phyloP scores from a whole-genome alignment of 2,113 vertebrate genomes.

The Istiophorus platypterus region DNA sequence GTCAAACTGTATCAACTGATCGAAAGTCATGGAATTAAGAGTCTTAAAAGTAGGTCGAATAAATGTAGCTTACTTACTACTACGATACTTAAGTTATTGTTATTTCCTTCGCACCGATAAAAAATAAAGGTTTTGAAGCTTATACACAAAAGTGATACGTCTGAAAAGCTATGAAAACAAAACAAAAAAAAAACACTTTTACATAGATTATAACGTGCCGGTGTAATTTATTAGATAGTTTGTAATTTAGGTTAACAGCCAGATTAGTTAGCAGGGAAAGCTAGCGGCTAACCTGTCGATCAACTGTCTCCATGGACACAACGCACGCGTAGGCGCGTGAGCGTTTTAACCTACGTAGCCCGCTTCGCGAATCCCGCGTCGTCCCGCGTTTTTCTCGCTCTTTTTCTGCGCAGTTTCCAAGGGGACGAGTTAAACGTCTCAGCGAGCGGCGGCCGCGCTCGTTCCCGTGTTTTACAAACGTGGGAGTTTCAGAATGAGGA shows the following conservation, averaged over 20 bases:
- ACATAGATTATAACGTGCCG: too few relatives aligned
- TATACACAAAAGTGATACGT: too few relatives aligned
- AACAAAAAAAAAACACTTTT: too few relatives aligned
- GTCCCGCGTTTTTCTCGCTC: neutral
- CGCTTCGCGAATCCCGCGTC: constrained; percentile 28
- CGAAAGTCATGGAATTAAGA: too few relatives aligned
- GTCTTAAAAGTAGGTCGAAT: too few relatives aligned
- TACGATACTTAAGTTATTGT: too few relatives aligned
- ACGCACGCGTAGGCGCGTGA: constrained; percentile 4
- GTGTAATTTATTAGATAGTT: neutral
- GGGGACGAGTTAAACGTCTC: constrained; percentile 14
- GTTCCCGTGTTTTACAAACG: neutral
- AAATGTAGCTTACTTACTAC: too few relatives aligned
- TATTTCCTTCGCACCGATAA: too few relatives aligned
- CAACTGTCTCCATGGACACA: constrained; percentile 50
- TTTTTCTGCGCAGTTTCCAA: constrained; percentile 17
- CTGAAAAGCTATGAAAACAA: too few relatives aligned
- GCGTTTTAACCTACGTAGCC: constrained; percentile 14
- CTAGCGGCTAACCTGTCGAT: neutral
- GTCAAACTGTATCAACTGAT: neutral
- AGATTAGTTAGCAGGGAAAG: neutral
- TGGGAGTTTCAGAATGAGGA: neutral
- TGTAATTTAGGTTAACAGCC: neutral
- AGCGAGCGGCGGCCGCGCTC: too few relatives aligned
- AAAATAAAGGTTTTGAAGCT: too few relatives aligned